Conservation (phyloP, 2,113 vertebrate species). For the Colistium nudipinnis region DNA sequence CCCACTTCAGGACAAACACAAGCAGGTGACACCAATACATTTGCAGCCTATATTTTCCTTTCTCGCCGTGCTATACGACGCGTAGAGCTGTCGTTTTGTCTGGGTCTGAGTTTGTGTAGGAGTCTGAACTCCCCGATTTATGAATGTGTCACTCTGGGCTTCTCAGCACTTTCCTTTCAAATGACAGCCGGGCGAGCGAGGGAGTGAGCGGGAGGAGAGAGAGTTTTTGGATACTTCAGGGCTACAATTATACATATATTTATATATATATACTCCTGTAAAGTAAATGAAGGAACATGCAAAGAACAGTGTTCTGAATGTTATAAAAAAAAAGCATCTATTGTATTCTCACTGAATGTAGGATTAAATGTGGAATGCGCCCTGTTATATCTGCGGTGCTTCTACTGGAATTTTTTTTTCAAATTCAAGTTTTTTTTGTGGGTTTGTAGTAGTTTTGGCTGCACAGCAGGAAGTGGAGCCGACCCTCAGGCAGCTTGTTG, state of each 20-base stretch:
- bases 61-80: neutral
- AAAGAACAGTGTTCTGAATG: no score
- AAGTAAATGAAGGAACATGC: no score
- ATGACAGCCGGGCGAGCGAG: conserved; percentile 24
- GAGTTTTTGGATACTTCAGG: conserved; percentile 31
- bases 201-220: neutral
- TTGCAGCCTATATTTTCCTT: neutral
- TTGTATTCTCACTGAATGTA: no score
- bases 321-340: no score
- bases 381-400: no score
- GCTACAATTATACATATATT: conserved; percentile 22
- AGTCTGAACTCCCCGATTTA: conserved; percentile 13
- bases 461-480: neutral
- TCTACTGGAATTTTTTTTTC: neutral
- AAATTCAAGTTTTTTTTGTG: neutral
- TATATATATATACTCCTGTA: no score
- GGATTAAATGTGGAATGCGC: no score
- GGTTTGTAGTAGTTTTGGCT: neutral
- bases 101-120: neutral
- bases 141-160: conserved; percentile 22
- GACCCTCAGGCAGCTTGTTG: neutral
- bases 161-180: neutral
- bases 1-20: neutral
- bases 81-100: neutral
- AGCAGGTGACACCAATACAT: neutral